Percentiles rank a stretch among this genome's conserved stretches.
Evolutionary conservation across 1,140 invertebrate genomes (phyloP).

Genomic region (Conus ventricosus): DNA sequence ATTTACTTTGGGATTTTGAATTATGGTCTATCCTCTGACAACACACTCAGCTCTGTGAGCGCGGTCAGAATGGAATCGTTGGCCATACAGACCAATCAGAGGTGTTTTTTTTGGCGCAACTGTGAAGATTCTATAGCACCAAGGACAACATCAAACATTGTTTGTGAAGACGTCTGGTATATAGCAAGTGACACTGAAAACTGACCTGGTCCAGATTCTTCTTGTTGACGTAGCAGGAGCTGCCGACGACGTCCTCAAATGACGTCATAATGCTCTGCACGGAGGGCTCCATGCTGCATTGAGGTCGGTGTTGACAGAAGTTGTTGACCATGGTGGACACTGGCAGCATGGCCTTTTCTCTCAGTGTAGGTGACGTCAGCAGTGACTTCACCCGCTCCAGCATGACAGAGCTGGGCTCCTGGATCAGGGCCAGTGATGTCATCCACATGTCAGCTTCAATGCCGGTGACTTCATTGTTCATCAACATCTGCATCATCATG

Average conservation of each 20-base stretch:
- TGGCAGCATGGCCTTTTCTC: constrained; percentile 75
- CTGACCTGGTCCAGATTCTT: constrained; percentile 21
- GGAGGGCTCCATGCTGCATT: constrained; percentile 60
- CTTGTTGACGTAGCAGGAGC: constrained; percentile 74
- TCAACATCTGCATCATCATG: constrained; percentile 87
- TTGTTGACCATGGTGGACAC: constrained; percentile 76
- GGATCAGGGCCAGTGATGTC: constrained; percentile 85
- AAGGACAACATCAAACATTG: background rate
- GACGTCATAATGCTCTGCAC: constrained; percentile 74
- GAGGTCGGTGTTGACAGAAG: constrained; percentile 72
- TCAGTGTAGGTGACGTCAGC: constrained; percentile 78
- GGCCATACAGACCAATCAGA: background rate
- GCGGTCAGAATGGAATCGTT: background rate
- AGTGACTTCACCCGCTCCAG: constrained; percentile 78
- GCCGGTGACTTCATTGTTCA: constrained; percentile 81
- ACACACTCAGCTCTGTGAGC: too few relatives aligned
- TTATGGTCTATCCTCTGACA: too few relatives aligned
- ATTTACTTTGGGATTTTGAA: too few relatives aligned
- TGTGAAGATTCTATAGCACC: background rate
- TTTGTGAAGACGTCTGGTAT: background rate
- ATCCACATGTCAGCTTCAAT: constrained; percentile 85
- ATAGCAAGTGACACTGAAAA: background rate
- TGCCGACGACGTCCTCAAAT: constrained; percentile 74
- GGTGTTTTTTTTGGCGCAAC: background rate
- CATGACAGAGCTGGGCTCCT: constrained; percentile 84